Conservation (phyloP, 2,113 vertebrate genomes). For the Circaetus gallicus region DNA sequence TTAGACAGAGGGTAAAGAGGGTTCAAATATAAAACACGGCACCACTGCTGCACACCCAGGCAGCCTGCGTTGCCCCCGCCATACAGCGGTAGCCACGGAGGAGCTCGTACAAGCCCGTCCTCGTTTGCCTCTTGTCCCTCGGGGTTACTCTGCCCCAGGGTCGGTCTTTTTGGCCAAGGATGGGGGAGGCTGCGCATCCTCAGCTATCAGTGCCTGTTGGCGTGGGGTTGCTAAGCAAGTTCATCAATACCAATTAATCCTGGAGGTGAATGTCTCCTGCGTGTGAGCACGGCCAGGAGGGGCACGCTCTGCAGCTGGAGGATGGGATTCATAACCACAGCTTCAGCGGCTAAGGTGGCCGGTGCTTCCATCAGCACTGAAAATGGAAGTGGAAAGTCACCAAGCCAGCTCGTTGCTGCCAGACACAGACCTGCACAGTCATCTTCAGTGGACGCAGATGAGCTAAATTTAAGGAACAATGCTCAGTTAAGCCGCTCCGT, state of each 20-base stretch:
- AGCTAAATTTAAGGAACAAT: not conserved
- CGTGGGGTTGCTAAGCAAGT: not conserved
- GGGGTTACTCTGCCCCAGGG: rapidly evolving
- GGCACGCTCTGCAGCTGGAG: not conserved
- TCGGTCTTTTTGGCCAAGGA: not conserved
- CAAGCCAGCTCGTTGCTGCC: not conserved
- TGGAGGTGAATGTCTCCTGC: not conserved
- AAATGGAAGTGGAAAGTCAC: not conserved
- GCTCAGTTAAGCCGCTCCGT: not conserved
- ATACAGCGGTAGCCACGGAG: rapidly evolving
- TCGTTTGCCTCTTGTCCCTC: not conserved
- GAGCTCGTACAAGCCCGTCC: not conserved
- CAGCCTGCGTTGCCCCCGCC: not conserved
- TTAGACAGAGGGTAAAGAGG: not conserved
- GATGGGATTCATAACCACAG: not conserved
- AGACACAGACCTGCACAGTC: not conserved
- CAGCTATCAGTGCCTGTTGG: not conserved
- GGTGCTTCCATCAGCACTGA: not conserved
- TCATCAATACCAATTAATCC: constrained; percentile 2
- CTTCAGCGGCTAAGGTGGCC: not conserved
- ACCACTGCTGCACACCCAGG: not conserved
- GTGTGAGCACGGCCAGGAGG: not conserved
- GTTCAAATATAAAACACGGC: rapidly evolving
- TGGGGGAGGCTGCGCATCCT: not conserved
- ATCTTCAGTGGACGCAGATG: not conserved